Evolutionary conservation across 2,797 vertebrate species (phyloP).

Genomic region (Otolemur crassicaudatus): DNA sequence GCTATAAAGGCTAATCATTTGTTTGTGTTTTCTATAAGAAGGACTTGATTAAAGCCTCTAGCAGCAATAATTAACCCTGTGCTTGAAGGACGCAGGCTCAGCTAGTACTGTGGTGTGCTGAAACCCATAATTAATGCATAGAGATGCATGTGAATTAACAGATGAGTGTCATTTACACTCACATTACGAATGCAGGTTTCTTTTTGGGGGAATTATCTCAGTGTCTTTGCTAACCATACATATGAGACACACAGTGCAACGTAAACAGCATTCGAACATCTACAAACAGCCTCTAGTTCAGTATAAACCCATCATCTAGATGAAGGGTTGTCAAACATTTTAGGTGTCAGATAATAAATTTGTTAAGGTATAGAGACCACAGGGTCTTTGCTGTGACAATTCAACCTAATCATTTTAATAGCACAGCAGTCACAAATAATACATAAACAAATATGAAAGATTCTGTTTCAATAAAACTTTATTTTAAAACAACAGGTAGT

Average conservation of each 20-base stretch:
- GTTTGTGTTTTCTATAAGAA: slow-evolving; percentile 79
- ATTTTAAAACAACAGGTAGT: not conserved
- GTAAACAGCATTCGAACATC: not conserved
- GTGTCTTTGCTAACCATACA: not conserved
- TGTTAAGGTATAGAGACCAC: not conserved
- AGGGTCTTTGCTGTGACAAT: not conserved
- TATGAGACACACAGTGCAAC: not conserved
- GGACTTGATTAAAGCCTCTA: slow-evolving; percentile 79
- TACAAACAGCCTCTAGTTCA: not conserved
- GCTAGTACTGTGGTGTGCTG: not conserved
- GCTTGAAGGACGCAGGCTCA: slow-evolving; percentile 54
- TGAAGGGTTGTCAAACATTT: not conserved
- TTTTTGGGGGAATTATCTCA: not conserved
- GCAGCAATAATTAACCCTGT: slow-evolving; percentile 74
- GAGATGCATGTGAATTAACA: slow-evolving; percentile 68
- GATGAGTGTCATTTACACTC: slow-evolving; percentile 56
- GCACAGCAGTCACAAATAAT: not conserved
- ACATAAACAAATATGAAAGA: not conserved
- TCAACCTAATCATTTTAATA: not conserved
- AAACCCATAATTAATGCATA: slow-evolving; percentile 65
- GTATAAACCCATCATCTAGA: not conserved
- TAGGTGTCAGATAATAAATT: not conserved
- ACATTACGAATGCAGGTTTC: slow-evolving; percentile 5
- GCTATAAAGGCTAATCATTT: slow-evolving; percentile 80
- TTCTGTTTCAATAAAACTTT: not conserved